A percentile compares a stretch with the other conserved stretches of the same genome.
These are phyloP conservation scores for Melitaea athalia DNA, from an alignment of 2,888 invertebrate genomes.

Conservation along the genomic window DNA sequence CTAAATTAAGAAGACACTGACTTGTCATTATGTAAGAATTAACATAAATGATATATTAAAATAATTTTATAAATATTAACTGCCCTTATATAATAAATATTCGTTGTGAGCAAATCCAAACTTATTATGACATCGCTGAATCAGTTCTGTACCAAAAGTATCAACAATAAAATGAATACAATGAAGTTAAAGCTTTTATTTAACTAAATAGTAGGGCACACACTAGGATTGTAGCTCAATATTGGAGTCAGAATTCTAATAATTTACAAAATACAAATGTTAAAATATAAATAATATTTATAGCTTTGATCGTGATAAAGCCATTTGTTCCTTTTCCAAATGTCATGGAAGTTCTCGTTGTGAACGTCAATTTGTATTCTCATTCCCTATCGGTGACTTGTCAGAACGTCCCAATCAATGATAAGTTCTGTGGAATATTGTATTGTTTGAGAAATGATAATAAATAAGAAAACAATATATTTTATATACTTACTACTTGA, in stretches of 20 bases:
- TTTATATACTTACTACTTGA: background rate
- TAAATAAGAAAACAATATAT: background rate
- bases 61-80: too few relatives aligned
- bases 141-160: too few relatives aligned
- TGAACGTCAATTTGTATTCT: slow-evolving; percentile 28
- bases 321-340: slow-evolving; percentile 27
- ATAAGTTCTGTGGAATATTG: background rate
- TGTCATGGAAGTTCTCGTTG: slow-evolving; percentile 28
- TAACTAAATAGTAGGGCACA: too few relatives aligned
- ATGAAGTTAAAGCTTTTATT: too few relatives aligned
- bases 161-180: too few relatives aligned
- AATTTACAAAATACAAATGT: slow-evolving; percentile 14
- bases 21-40: too few relatives aligned
- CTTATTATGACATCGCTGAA: too few relatives aligned
- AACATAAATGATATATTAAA: too few relatives aligned
- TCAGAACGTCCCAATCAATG: slow-evolving; percentile 24
- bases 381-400: slow-evolving; percentile 25
- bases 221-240: background rate
- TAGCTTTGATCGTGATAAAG: slow-evolving; percentile 24
- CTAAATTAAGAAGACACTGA: too few relatives aligned
- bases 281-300: slow-evolving; percentile 14
- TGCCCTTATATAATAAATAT: too few relatives aligned
- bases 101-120: too few relatives aligned
- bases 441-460: slow-evolving; percentile 3
- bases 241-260: background rate